Evolutionary conservation across 2,797 vertebrate species (phyloP), one percentile per base, ranked within the genome.

Genomic region (Mus spretus): DNA sequence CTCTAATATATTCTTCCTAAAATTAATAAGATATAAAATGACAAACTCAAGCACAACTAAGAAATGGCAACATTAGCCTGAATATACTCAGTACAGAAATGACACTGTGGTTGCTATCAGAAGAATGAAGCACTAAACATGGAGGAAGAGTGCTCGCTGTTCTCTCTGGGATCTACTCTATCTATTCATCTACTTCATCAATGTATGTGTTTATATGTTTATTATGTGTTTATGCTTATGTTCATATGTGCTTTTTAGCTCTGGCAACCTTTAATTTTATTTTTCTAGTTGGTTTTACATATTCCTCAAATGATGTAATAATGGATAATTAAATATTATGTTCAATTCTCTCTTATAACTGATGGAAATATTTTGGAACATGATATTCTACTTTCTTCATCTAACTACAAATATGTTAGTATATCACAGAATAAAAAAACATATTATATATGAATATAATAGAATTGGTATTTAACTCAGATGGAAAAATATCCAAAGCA

Each of bases 241-340:
- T 15, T 74, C 44, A 19, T 74, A 74, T 61, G 34, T 92, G 1
- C 47, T 63, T 61, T 55, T 59, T 61, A 83, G 1, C 4, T 92
- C 34, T 72, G 28, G 12, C 4, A 90, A 83, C 47, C 1, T 84
- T 9, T 44, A 90, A 91, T 74, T 4, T 47, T 44, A 50, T 44
- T 79, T 89, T 92, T 89, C 34, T 47, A 82, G 70, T 47, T 89
- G 24, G 57, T 80, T 97, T 86, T 86, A 90, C 88, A 90, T 95
- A 75, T 63, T 95, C 1, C 22, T 15, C 84, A 91, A 85, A 74
- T 89, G 47, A 47, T 70, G 17, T 79, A 19, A 53, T 85, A 47
- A 61, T 12, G 82, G 26, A 87, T 77, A 63, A 90, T 22, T 67
- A 57, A 95, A 78, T 63, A 8, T 26, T 84, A 59, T 55, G 75